Evolutionary conservation across 2,113 vertebrate species (phyloP).

Genomic region (Vidua macroura): DNA sequence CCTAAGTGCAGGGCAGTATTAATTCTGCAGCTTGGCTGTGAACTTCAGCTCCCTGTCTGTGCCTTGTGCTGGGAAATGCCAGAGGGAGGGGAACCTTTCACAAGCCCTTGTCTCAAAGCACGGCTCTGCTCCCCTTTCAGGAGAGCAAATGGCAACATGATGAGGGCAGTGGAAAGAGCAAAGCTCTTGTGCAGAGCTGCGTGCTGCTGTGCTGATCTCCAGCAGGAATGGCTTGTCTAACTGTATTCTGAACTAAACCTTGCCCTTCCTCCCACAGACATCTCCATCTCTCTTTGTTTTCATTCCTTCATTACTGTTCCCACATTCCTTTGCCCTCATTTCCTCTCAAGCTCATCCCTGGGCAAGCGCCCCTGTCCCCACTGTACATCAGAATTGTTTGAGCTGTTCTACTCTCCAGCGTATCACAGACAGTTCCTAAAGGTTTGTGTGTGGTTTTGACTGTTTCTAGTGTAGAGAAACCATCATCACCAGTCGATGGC

Average conservation of each 20-base stretch:
- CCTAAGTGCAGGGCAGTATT: neutral
- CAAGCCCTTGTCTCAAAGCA: neutral
- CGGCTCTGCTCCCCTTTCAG: neutral
- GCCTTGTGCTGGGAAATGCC: slow-evolving; percentile 18
- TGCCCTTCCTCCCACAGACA: neutral
- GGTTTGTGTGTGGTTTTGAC: neutral
- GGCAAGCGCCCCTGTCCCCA: neutral
- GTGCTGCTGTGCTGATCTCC: neutral
- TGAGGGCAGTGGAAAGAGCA: neutral
- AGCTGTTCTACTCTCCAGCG: neutral
- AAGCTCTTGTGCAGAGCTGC: neutral
- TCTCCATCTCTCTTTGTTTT: neutral
- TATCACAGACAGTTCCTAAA: neutral
- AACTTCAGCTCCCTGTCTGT: neutral
- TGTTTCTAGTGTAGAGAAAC: neutral
- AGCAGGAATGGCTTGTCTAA: neutral
- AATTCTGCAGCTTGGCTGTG: slow-evolving; percentile 2
- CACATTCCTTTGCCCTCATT: neutral
- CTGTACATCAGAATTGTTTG: neutral
- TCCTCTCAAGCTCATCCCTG: neutral
- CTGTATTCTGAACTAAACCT: neutral
- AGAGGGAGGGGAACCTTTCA: neutral
- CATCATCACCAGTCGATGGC: neutral
- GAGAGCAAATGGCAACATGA: neutral
- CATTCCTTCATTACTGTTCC: neutral